Percentiles rank a stretch among this genome's conserved stretches.
Conservation (phyloP, 2,888 invertebrate genomes). For the Acholoe squamosa region DNA sequence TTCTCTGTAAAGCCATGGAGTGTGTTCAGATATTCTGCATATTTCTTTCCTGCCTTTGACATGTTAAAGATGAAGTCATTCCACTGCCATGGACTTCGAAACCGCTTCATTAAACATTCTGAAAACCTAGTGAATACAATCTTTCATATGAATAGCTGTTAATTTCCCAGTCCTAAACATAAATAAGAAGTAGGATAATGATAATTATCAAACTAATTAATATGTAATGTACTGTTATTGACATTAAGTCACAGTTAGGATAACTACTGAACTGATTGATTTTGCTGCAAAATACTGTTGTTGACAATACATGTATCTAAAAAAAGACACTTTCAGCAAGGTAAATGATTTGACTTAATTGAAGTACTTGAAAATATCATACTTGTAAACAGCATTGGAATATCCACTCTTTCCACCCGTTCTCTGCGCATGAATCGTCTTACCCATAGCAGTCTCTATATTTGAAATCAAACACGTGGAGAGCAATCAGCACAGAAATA, state of each 20-base stretch:
- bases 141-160: no score
- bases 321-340: no score
- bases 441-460: conserved; percentile 93
- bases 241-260: no score
- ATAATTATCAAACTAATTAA: no score
- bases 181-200: no score
- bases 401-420: conserved; percentile 88
- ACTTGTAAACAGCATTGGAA: conserved; percentile 89
- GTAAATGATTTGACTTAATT: neutral
- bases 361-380: conserved; percentile 78
- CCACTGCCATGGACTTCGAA: conserved; percentile 85
- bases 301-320: no score
- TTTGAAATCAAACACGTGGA: neutral
- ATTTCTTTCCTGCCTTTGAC: conserved; percentile 86
- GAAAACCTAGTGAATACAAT: no score
- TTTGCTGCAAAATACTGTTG: no score
- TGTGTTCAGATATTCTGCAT: conserved; percentile 85
- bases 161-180: no score
- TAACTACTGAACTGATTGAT: no score
- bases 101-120: neutral
- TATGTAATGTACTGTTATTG: no score
- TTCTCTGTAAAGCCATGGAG: conserved; percentile 87
- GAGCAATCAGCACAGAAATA: neutral
- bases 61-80: conserved; percentile 86
- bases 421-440: conserved; percentile 88